These are phyloP conservation scores for Scartelaos histophorus DNA, from an alignment of 2,113 vertebrate species.

Conservation along the genomic window DNA sequence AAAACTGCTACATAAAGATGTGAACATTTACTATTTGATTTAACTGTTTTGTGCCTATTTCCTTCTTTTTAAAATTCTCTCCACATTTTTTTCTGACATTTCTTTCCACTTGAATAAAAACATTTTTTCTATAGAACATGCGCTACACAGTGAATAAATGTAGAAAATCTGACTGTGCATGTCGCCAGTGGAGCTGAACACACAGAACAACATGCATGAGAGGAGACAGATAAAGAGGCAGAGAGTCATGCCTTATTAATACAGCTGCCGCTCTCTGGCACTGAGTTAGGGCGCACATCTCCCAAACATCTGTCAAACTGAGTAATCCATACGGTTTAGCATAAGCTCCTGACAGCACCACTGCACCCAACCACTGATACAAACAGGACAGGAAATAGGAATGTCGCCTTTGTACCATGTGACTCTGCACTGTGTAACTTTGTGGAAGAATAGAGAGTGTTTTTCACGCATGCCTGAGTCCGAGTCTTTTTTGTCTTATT, in stretches of 20 bases:
- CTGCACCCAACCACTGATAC: constrained; percentile 52
- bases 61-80: background rate
- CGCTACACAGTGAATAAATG: constrained; percentile 61
- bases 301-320: constrained; percentile 77
- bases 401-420: constrained; percentile 20
- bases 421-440: constrained; percentile 16
- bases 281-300: constrained; percentile 67
- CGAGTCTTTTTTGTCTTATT: background rate
- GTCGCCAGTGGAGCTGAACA: constrained; percentile 48
- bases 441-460: constrained; percentile 13
- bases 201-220: constrained; percentile 22
- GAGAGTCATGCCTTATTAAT: constrained; percentile 72
- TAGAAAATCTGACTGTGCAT: constrained; percentile 49
- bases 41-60: background rate
- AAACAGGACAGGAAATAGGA: constrained; percentile 37
- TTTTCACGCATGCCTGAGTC: constrained; percentile 22
- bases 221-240: constrained; percentile 45
- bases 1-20: too few relatives aligned
- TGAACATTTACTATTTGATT: too few relatives aligned
- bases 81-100: background rate
- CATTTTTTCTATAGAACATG: constrained; percentile 22
- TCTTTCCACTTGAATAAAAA: background rate
- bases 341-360: constrained; percentile 67
- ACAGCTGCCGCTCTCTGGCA: constrained; percentile 60
- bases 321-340: constrained; percentile 78